These are phyloP conservation scores for Pterocles orientalis DNA, from an alignment of 2,113 vertebrate genomes.

Conservation along the genomic window DNA sequence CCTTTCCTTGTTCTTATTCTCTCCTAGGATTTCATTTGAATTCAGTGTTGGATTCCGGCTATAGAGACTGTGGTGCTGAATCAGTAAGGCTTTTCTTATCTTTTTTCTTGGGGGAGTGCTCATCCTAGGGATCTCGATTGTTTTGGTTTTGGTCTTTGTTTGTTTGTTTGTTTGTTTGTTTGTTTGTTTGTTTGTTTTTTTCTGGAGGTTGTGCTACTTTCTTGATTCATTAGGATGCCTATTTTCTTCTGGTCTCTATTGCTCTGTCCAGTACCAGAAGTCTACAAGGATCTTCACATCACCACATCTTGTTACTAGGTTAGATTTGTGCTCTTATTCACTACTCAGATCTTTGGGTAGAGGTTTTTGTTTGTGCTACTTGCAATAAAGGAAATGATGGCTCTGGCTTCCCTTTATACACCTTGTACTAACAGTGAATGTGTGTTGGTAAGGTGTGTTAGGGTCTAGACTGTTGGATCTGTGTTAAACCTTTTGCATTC, in stretches of 20 bases:
- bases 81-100: not conserved
- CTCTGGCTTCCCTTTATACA: not conserved
- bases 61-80: not conserved
- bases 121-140: not conserved
- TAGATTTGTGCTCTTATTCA: not conserved
- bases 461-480: not conserved
- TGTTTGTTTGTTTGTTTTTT: too few relatives aligned
- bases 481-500: not conserved
- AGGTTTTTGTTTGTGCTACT: not conserved
- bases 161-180: too few relatives aligned
- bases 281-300: not conserved
- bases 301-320: not conserved
- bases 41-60: not conserved
- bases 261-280: not conserved
- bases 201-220: not conserved
- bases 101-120: not conserved
- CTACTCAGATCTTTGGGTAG: not conserved
- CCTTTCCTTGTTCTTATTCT: not conserved
- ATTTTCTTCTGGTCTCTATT: not conserved
- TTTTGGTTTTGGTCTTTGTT: too few relatives aligned
- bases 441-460: not conserved
- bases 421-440: not conserved
- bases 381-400: not conserved
- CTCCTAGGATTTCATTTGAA: not conserved
- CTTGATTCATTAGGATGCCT: not conserved